Base-by-base conservation (phyloP, 2,113 vertebrate species). In the Hippocampus zosterae region DNA sequence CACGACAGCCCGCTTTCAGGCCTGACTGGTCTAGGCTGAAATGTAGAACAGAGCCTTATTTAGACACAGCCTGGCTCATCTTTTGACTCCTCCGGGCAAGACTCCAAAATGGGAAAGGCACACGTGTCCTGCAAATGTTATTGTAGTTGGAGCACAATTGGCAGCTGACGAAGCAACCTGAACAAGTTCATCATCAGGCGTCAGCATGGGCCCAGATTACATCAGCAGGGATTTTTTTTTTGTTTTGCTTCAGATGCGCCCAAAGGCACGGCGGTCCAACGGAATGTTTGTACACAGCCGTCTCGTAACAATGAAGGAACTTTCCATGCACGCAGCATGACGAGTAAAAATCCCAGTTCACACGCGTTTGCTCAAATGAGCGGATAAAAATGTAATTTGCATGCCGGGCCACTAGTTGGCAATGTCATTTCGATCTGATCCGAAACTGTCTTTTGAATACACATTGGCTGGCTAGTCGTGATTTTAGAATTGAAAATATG, bases 31-130 rank as follows among this genome's bases (percentile, higher is more conserved):
- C 16, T 29, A 71, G 40, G 48, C 69, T 81, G 41, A 37, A 57
- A 41, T 56, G 62, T 21, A 55, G 71, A 74, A 71, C 73, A 77
- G 53, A 76, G 42, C 84, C 85, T 77, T 78, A 81, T 82, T 75
- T 76, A 81, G 83, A 70, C 66, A 4, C 37, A 25, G 0, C 60
- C 56, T 70, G 76, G 78, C 56, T 74, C 65, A 78, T 80, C 70
- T 64, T 83, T 76, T 76, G 71, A 44, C 73, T 57, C 57, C 53
- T 62, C 55, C 55, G 75, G 78, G 83, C 82, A 69, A 70, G 46
- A 65, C 61, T 79, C 82, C 80, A 84, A 74, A 57, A 65, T 70
- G 23, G 42, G 57, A n/a, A 56, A 80, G 67, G 66, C 27, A 68
- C 68, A 61, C 27, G 66, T 52, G 72, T 66, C 15, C 65, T 67